Percentiles rank a stretch among this genome's conserved stretches.
These are phyloP conservation scores for Drosophila birchii DNA, from an alignment of 2,888 invertebrate genomes.

Conservation along the genomic window DNA sequence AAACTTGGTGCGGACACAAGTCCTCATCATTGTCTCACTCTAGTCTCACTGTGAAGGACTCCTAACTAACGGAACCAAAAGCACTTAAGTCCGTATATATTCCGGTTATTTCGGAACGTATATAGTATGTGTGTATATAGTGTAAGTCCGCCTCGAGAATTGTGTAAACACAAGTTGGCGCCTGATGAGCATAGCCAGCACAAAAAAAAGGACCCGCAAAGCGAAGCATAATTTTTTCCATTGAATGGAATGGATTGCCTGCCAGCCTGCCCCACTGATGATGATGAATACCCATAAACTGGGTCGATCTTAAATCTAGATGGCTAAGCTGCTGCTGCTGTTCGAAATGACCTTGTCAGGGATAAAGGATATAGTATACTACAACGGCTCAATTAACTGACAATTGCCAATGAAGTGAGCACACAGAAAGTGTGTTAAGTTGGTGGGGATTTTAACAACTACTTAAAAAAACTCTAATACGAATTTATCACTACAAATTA, in stretches of 20 bases:
- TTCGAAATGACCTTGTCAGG: constrained; percentile 30
- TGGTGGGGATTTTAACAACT: constrained; percentile 6
- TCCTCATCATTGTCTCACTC: constrained; percentile 36
- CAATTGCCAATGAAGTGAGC: constrained; percentile 27
- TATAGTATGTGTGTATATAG: constrained; percentile 12
- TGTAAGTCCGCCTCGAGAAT: constrained; percentile 58
- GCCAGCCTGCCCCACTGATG: constrained; percentile 7
- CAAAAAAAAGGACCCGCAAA: constrained; percentile 18
- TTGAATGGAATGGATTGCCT: constrained; percentile 31
- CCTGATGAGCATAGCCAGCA: constrained; percentile 53
- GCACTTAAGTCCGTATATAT: constrained; percentile 30
- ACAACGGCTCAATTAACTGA: background rate
- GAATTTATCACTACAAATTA: background rate
- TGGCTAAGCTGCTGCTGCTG: constrained; percentile 23
- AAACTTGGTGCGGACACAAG: constrained; percentile 46
- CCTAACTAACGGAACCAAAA: constrained; percentile 44
- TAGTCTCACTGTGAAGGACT: constrained; percentile 35
- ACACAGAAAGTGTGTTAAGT: constrained; percentile 17
- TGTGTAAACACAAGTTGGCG: constrained; percentile 69
- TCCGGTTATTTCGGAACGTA: constrained; percentile 60
- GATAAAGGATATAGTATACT: constrained; percentile 28
- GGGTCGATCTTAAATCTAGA: constrained; percentile 39
- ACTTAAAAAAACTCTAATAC: background rate
- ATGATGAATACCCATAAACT: constrained; percentile 44
- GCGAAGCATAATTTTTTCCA: constrained; percentile 28